Conservation (phyloP, 2,888 invertebrate species). For the Aporophyla lueneburgensis region DNA sequence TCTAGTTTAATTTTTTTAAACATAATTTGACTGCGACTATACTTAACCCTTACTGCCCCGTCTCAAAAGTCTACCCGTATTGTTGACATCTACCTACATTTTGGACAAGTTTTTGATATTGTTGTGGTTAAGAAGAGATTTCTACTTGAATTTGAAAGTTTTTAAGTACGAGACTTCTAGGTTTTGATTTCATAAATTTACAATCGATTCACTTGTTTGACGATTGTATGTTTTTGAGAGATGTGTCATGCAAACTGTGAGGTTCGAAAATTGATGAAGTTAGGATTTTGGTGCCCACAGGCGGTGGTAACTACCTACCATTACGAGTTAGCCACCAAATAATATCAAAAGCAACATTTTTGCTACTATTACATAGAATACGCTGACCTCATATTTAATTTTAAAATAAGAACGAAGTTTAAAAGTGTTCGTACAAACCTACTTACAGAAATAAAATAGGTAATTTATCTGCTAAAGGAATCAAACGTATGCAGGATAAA, state of each 20-base stretch:
- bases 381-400: too few relatives aligned
- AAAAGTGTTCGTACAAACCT: too few relatives aligned
- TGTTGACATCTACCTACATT: background rate
- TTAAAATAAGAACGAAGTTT: too few relatives aligned
- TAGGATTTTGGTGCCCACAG: background rate
- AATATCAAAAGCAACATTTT: background rate
- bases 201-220: background rate
- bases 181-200: background rate
- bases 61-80: background rate
- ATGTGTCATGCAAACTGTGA: background rate
- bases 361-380: too few relatives aligned
- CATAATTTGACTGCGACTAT: too few relatives aligned
- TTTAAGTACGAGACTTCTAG: too few relatives aligned
- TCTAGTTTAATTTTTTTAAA: too few relatives aligned
- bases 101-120: background rate
- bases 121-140: background rate
- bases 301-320: background rate
- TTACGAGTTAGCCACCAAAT: background rate
- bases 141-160: background rate
- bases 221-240: background rate
- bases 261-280: background rate
- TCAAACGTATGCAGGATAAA: too few relatives aligned
- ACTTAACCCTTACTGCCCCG: background rate
- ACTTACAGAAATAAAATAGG: too few relatives aligned
- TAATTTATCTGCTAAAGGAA: too few relatives aligned